Conservation (phyloP, 1,140 invertebrate species). For the Aphaenogaster rudis region DNA sequence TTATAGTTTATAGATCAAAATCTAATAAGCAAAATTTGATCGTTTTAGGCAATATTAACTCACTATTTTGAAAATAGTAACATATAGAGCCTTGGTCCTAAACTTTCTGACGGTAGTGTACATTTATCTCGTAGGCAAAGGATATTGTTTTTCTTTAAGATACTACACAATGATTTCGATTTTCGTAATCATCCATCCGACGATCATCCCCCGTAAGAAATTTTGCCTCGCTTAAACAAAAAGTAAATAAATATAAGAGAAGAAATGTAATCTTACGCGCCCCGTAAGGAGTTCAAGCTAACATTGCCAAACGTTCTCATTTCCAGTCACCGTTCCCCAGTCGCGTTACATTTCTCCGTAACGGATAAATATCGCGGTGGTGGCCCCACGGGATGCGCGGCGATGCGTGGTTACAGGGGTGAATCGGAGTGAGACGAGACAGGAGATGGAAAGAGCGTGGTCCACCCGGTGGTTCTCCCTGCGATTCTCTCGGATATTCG, state of each 20-base stretch:
- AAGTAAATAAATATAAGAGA: not conserved
- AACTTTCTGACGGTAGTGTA: too few relatives aligned
- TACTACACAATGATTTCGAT: not conserved
- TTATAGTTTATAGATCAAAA: too few relatives aligned
- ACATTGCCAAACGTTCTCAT: not conserved
- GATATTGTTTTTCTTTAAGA: not conserved
- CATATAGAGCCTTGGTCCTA: too few relatives aligned
- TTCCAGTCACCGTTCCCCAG: constrained; percentile 2
- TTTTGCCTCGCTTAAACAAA: not conserved
- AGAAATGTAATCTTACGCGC: not conserved
- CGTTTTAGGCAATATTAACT: too few relatives aligned
- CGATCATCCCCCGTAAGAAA: not conserved
- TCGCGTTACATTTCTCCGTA: constrained; percentile 27
- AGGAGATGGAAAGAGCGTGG: not conserved
- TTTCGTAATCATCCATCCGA: not conserved
- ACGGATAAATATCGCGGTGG: constrained; percentile 35
- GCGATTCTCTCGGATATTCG: constrained; percentile 14
- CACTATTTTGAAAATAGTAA: too few relatives aligned
- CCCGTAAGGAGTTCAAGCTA: not conserved
- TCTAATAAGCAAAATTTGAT: too few relatives aligned
- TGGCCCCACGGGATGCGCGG: not conserved
- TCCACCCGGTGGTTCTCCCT: not conserved
- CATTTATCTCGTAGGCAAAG: not conserved
- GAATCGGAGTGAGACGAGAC: constrained; percentile 28
- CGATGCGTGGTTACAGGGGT: not conserved